Conservation (phyloP, 2,888 invertebrate species). For the Cephus nigrinus region DNA sequence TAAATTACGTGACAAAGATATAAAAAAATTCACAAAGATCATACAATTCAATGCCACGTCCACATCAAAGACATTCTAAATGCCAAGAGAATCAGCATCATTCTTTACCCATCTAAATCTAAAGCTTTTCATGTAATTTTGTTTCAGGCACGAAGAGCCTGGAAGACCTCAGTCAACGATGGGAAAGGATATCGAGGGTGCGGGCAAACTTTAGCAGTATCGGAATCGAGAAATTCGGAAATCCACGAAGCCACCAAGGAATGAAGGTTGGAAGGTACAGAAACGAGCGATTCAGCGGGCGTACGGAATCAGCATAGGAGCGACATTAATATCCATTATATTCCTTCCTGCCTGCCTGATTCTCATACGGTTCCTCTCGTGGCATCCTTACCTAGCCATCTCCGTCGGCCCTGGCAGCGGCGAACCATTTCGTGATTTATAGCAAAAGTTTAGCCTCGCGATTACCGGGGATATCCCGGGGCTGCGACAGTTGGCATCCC, state of each 20-base stretch:
- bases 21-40: not conserved
- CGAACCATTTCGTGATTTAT: constrained; percentile 52
- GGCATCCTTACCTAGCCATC: constrained; percentile 16
- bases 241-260: constrained; percentile 23
- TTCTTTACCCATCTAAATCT: constrained; percentile 33
- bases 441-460: constrained; percentile 51
- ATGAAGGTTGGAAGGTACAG: constrained; percentile 12
- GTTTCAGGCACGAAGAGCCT: constrained; percentile 31
- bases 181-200: constrained; percentile 4
- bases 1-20: not conserved
- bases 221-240: constrained; percentile 26
- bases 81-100: not conserved
- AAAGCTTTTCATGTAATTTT: constrained; percentile 15
- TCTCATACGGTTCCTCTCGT: constrained; percentile 26
- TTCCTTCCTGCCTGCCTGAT: constrained; percentile 35
- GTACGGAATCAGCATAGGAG: constrained; percentile 45
- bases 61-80: not conserved
- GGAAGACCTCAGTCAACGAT: constrained; percentile 18
- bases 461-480: constrained; percentile 37
- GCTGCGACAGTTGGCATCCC: constrained; percentile 40
- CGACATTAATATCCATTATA: constrained; percentile 57
- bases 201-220: not conserved
- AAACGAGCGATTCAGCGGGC: constrained; percentile 21
- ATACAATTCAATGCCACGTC: not conserved
- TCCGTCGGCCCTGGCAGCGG: constrained; percentile 15